Base-by-base conservation (phyloP, 2,113 vertebrate species). In the Ranitomeya imitator region DNA sequence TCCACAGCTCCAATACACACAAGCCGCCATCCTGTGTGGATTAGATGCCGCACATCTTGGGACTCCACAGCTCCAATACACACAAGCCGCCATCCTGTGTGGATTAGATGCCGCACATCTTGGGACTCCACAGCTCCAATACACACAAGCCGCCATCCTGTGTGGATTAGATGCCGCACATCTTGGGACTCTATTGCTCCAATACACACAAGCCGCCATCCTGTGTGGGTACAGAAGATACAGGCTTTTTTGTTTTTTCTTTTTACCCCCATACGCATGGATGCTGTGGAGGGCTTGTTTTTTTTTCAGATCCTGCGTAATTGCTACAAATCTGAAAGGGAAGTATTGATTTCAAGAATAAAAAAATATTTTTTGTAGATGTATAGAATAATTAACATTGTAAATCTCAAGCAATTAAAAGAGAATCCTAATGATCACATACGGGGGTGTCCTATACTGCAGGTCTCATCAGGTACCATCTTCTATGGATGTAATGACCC, bases 311-410 rank as follows among this genome's bases (percentile, higher is more conserved):
- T 65, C 80, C 80, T 52, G 60, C 51, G 16, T 65, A 83, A 83
- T 31, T 65, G 61, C 18, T 51, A 69, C 13, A 60, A 21, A 37
- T 83, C 60, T 83, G n/a, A 83, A 83, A 63, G 80, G 80, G 80
- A 63, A 65, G 19, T 69, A 83, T 83, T 69, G 12, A 61, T 19
- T 61, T 61, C n/a, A 45, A 45, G 37, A 45, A 31, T 60, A 15
- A 21, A 18, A 60, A 61, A 60, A 18, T 26, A 14, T 81, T 81
- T 81, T 77, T 45, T 77, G 31, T 52, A 81, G 15, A 7, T 61
- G 79, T 81, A 83, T 19, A 69, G 21, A 83, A 54, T 6, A n/a
- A 37, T 7, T 9, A n/a, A 63, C 18, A 45, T 45, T 7, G 23
- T 16, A 54, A 26, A 23, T 83, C 12, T 69, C 13, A 67, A 14